Base-by-base conservation (phyloP, 1,140 invertebrate species). In the Drosophila ficusphila region DNA sequence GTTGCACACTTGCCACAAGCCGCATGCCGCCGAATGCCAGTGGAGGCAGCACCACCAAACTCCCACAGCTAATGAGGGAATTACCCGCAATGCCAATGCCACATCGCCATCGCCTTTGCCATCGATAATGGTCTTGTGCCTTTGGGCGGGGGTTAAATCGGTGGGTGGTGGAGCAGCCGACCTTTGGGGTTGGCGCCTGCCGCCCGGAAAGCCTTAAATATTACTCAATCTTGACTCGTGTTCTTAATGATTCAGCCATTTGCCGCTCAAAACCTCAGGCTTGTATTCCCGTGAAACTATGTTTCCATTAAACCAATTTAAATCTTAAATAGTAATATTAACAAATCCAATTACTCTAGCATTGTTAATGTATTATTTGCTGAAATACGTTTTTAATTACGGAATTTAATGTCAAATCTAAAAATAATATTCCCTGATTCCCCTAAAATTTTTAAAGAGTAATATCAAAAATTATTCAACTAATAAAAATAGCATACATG, bases 31-130 rank as follows among this genome's bases (percentile, higher is more conserved):
- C 58, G n/a, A n/a, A n/a, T n/a, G n/a, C n/a, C n/a, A n/a, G n/a
- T 49, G 70, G 8, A 12, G 12, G 5, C 34, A 41, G 33, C 56
- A 34, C 41, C 53, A 27, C 29, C 18, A 19, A 42, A 64, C 62
- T 51, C 58, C 44, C 62, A 76, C 52, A 8, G 54, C 79, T 82
- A 83, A 83, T 82, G 78, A 83, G 79, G 74, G 78, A 82, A 82
- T 82, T 77, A 73, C 61, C 53, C 68, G 64, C 46, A 29, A 36
- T 29, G 36, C 38, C 53, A 58, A 58, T 58, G 60, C 53, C 42
- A 46, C 12, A 46, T 46, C 38, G 38, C n/a, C 60, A 68, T 73
- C 56, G 70, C n/a, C 60, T 61, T 73, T 52, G 70, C 76, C 60
- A 58, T 76, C 57, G 79, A 82, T 82, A 77, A 82, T 74, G 68